Conservation (phyloP, 1,140 invertebrate genomes). For the Zaprionus davidi region DNA sequence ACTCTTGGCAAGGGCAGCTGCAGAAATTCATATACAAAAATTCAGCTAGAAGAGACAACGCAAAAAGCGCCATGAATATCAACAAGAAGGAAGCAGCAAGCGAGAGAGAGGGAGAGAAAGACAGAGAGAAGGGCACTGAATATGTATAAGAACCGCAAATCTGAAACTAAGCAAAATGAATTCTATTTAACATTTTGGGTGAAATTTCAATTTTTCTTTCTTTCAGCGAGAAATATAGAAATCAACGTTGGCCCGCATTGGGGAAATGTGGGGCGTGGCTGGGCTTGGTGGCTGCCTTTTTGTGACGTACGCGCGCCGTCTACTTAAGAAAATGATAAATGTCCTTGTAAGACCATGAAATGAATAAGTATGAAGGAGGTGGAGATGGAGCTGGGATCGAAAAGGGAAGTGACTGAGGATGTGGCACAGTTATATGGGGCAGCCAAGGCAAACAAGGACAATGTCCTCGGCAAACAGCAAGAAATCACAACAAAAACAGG, state of each 20-base stretch:
- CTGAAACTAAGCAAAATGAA: constrained; percentile 70
- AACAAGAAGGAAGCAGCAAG: not conserved
- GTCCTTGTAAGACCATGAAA: constrained; percentile 79
- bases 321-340: constrained; percentile 76
- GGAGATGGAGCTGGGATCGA: not conserved
- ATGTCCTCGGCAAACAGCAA: constrained; percentile 63
- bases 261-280: constrained; percentile 26
- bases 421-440: constrained; percentile 44
- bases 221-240: constrained; percentile 62
- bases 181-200: constrained; percentile 78
- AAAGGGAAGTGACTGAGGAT: constrained; percentile 3
- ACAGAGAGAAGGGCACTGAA: constrained; percentile 16
- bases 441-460: constrained; percentile 63
- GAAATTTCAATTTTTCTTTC: constrained; percentile 58
- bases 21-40: constrained; percentile 76
- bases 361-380: constrained; percentile 68
- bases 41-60: constrained; percentile 36
- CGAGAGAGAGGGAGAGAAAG: not conserved
- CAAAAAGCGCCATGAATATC: constrained; percentile 69
- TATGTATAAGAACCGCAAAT: constrained; percentile 51
- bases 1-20: constrained; percentile 20
- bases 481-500: constrained; percentile 65
- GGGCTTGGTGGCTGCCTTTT: constrained; percentile 49
- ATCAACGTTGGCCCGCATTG: constrained; percentile 40
- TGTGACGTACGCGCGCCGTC: constrained; percentile 69